Evolutionary conservation across 2,888 invertebrate genomes (phyloP).

Genomic region (Dendrolimus houi): DNA sequence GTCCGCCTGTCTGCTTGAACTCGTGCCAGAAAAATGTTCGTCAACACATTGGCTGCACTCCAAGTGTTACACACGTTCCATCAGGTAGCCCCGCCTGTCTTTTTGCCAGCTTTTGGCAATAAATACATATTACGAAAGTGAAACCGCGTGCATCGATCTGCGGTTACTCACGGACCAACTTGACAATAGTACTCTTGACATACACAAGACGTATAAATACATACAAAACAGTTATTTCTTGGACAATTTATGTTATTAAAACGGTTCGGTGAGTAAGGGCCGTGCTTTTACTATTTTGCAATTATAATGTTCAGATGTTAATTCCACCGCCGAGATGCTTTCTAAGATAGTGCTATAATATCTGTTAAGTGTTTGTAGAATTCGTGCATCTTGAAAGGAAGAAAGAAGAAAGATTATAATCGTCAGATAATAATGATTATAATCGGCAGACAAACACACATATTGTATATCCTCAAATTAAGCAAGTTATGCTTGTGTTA

Average conservation of each 20-base stretch:
- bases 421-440: too few species aligned
- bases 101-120: not conserved
- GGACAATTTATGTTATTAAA: conserved; percentile 5
- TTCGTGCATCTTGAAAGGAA: too few species aligned
- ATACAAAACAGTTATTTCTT: conserved; percentile 23
- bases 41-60: not conserved
- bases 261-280: conserved; percentile 9
- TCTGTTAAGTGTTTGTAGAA: too few species aligned
- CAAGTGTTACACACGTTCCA: not conserved
- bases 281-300: conserved; percentile 20
- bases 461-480: too few species aligned
- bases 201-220: conserved; percentile 17
- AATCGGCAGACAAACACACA: too few species aligned
- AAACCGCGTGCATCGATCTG: too few species aligned
- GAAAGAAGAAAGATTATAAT: too few species aligned
- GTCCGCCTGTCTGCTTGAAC: too few species aligned
- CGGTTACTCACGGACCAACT: too few species aligned
- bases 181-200: not conserved
- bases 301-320: conserved; percentile 21
- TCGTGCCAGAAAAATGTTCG: not conserved
- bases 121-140: not conserved
- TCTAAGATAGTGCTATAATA: not conserved
- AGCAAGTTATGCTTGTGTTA: too few species aligned
- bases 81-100: too few species aligned
- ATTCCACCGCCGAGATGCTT: conserved; percentile 10